Base-by-base conservation (phyloP, 2,797 vertebrate genomes). In the Chromis chromis region DNA sequence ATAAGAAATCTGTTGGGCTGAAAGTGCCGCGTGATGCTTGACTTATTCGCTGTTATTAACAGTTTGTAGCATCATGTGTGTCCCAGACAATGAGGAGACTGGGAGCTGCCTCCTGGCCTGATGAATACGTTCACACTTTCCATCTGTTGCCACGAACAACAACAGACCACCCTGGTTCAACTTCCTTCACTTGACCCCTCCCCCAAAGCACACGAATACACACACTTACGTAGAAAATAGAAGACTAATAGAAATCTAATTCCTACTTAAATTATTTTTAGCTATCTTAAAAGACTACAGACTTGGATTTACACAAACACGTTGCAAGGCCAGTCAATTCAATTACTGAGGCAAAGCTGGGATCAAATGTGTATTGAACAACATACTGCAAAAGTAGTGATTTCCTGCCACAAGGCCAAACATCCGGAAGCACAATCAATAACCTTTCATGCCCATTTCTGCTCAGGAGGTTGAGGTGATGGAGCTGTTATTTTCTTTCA, bases 131-230 rank as follows among this genome's bases (percentile, higher is more conserved):
- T 86, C 86, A 78, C 90, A 90, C 89, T 90, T 91, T 90, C 90
- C 91, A 93, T 93, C 91, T 94, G 90, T 86, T 90, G 84, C 84
- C 21, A 67, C 44, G 76, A 88, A 88, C 85, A 90, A 81, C 65
- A 83, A 85, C 84, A 90, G 91, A 91, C 90, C 89, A 91, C 93
- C 88, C 85, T 42, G 76, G 62, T 69, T 81, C 84, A 76, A 89
- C 93, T 92, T 91, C 81, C 89, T 88, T 78, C 44, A 81, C 85
- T 54, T 60, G 75, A 73, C 79, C 90, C 87, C 85, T 75, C 86
- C 90, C 87, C 89, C 88, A 76, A 75, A 70, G 76, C 79, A 78
- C 72, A 74, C 64, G 69, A 33, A 79, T n/a, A 78, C 53, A 83
- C 44, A 73, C 25, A 77, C 44, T 63, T 70, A 53, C 58, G 58